Base-by-base conservation (phyloP, 2,113 vertebrate species). In the Pyxicephalus adspersus region DNA sequence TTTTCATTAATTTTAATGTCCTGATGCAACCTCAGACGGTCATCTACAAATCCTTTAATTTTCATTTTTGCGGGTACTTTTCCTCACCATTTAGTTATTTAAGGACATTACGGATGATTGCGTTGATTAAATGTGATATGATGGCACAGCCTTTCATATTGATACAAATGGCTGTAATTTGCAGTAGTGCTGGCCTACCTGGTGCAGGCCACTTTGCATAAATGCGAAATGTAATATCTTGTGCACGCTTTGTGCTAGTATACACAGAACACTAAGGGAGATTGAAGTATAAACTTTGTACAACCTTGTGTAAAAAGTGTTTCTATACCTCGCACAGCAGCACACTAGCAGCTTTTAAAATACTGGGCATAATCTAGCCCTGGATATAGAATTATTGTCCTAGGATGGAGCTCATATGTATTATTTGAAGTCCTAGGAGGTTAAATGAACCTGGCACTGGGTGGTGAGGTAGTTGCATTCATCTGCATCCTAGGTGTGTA, bases 121-220 rank as follows among this genome's bases (percentile, higher is more conserved):
- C 52, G 58, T 73, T 57, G 50, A 73, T 73, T 73, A 73, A 73
- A 57, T 29, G 28, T 73, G 70, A 73, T 54, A 73, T 57, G 4
- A 28, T 22, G 70, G 52, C 31, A 54, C 57, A 73, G 57, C 70
- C 70, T 61, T 75, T 58, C 55, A 50, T 75, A 75, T 75, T 60
- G 72, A 75, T 75, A 75, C 72, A 75, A 75, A 75, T 75, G 29
- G 34, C 72, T 63, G 54, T 75, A 75, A 34, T 75, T 75, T 75
- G 55, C 72, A n/a, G 57, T 63, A 61, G 51, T 74, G 31, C 55
- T 9, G 15, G 20, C 68, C 68, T 72, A 55, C 68, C 68, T 31
- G 20, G 25, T 72, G 51, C 51, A 54, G 28, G 54, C 26, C 9
- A 25, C 68, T 31, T 58, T 57, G 70, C 70, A 73, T 73, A 57